Conservation (phyloP, 1,140 invertebrate genomes). For the Rhagoletis zephyria region DNA sequence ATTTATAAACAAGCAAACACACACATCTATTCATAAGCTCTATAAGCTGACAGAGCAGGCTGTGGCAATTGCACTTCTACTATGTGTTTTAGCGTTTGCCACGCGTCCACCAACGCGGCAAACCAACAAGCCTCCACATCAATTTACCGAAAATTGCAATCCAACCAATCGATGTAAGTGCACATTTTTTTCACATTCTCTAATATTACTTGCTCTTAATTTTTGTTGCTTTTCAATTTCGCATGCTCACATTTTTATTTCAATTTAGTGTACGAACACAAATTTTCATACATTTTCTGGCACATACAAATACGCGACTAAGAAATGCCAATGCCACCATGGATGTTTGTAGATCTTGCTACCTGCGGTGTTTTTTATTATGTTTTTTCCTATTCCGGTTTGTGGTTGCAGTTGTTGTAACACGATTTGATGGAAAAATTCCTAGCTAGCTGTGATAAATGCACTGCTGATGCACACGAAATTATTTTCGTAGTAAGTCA, state of each 20-base stretch:
- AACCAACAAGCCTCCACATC: conserved; percentile 60
- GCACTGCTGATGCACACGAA: conserved; percentile 8
- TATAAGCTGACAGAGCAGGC: neutral
- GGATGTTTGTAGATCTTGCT: neutral
- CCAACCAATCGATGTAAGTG: conserved; percentile 66
- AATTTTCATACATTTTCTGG: neutral
- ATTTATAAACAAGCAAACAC: neutral
- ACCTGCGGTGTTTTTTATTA: neutral
- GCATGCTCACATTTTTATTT: too few species aligned
- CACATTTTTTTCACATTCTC: conserved; percentile 54
- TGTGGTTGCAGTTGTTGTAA: conserved; percentile 1
- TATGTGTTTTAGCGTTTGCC: too few species aligned
- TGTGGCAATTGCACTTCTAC: neutral
- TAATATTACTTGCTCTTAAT: neutral
- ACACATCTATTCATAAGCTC: neutral
- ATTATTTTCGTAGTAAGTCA: neutral
- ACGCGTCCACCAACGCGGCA: conserved; percentile 10
- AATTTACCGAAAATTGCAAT: conserved; percentile 69
- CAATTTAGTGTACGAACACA: neutral
- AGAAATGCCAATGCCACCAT: too few species aligned
- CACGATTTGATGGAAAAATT: conserved; percentile 14
- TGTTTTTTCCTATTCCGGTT: neutral
- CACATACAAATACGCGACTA: neutral
- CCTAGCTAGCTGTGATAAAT: neutral
- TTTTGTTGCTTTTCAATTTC: too few species aligned